A percentile compares a stretch with the other conserved stretches of the same genome.
These are phyloP conservation scores for Melanerpes aurifrons DNA, from an alignment of 2,113 vertebrate genomes.

Conservation along the genomic window DNA sequence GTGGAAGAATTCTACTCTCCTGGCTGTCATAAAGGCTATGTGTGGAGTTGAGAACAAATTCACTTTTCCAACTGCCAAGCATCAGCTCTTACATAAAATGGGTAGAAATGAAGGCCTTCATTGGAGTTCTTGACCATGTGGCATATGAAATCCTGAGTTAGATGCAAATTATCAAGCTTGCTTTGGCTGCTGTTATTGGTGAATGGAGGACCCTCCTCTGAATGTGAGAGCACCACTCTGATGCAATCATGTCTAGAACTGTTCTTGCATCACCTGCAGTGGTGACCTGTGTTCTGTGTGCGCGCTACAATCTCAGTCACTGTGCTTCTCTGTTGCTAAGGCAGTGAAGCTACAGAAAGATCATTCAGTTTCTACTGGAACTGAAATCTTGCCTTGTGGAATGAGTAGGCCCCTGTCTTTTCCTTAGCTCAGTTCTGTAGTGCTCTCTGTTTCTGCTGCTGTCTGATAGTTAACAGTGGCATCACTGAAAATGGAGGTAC, in stretches of 20 bases:
- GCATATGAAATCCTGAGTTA: not conserved
- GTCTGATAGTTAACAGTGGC: not conserved
- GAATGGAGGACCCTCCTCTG: not conserved
- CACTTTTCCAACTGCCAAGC: not conserved
- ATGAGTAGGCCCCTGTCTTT: not conserved
- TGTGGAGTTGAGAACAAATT: not conserved
- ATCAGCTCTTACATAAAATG: not conserved
- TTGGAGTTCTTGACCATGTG: not conserved
- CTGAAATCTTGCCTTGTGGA: not conserved
- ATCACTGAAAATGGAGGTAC: not conserved
- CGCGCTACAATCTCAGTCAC: not conserved
- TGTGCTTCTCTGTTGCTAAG: not conserved
- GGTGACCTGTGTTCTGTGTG: not conserved
- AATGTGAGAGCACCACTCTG: not conserved
- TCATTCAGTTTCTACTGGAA: not conserved
- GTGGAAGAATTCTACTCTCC: not conserved
- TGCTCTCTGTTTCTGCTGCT: not conserved
- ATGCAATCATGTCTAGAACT: not conserved
- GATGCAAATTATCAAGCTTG: not conserved
- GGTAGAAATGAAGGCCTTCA: not conserved
- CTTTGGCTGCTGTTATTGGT: not conserved
- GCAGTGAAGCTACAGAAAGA: not conserved
- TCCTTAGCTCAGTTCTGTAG: not conserved
- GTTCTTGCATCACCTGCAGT: not conserved
- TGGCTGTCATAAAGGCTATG: not conserved